Evolutionary conservation across 2,888 invertebrate species (phyloP).

Genomic region (Abrostola tripartita): DNA sequence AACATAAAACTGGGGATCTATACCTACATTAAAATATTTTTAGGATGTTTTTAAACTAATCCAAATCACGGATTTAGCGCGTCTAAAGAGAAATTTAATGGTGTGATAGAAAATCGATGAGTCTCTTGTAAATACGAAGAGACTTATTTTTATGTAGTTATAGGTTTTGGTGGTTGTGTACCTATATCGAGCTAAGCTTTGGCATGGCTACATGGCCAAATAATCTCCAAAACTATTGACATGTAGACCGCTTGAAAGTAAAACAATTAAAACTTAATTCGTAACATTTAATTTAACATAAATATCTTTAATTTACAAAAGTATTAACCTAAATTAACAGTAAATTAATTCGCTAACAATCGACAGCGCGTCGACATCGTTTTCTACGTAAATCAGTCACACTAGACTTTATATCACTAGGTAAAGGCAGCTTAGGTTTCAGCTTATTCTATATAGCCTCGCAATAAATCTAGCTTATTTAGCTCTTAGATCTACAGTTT

Average conservation of each 20-base stretch:
- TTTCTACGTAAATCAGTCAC: constrained; percentile 55
- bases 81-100: no score
- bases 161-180: no score
- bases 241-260: background rate
- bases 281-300: constrained; percentile 77
- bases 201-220: no score
- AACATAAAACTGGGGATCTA: no score
- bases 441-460: constrained; percentile 51
- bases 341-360: constrained; percentile 50
- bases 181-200: no score
- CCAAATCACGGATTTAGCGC: no score
- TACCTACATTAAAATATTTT: no score
- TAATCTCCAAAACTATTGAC: no score
- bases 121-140: no score
- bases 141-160: no score
- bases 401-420: constrained; percentile 61
- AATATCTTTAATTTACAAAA: constrained; percentile 77
- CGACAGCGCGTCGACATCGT: constrained; percentile 45
- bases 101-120: no score
- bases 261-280: constrained; percentile 39
- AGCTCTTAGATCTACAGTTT: constrained; percentile 82
- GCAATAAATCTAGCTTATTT: constrained; percentile 60
- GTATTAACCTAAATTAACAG: constrained; percentile 56
- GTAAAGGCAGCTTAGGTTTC: constrained; percentile 55
- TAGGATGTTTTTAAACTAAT: no score